These are phyloP conservation scores for Sebastes diploproa DNA, from an alignment of 2,797 vertebrate genomes.

Conservation along the genomic window DNA sequence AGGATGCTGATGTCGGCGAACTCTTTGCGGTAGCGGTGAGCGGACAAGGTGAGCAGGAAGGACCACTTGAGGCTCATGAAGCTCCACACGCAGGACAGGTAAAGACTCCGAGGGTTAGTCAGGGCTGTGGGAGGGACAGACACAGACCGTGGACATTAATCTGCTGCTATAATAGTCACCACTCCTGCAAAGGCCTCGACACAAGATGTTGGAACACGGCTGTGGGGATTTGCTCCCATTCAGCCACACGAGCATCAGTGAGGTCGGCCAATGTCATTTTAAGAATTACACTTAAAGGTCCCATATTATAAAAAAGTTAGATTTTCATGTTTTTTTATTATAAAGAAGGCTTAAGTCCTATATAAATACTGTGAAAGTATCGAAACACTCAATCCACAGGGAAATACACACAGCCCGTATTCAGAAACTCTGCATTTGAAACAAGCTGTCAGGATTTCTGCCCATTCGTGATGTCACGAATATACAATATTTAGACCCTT, in stretches of 20 bases:
- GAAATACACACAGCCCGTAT: too few relatives aligned
- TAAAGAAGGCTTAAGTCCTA: too few relatives aligned
- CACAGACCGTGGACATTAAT: neutral
- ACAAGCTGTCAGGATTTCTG: too few relatives aligned
- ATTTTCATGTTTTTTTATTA: too few relatives aligned
- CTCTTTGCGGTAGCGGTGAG: conserved; percentile 90
- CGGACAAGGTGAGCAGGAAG: conserved; percentile 85
- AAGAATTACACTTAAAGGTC: neutral
- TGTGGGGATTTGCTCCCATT: neutral
- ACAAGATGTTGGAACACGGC: neutral
- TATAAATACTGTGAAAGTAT: too few relatives aligned
- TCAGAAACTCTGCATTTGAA: too few relatives aligned
- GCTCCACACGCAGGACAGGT: conserved; percentile 93
- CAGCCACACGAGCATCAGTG: neutral
- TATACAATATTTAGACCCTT: too few relatives aligned
- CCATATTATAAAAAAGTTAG: too few relatives aligned
- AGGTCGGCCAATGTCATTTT: neutral
- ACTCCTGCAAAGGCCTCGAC: neutral
- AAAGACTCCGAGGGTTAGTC: conserved; percentile 87
- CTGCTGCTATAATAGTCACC: neutral
- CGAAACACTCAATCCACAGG: too few relatives aligned
- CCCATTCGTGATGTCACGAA: too few relatives aligned
- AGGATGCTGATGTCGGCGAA: conserved; percentile 97
- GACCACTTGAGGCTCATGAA: conserved; percentile 94
- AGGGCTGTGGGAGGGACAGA: conserved; percentile 77